Base-by-base conservation (phyloP, 1,140 invertebrate species). In the Drosophila asahinai region DNA sequence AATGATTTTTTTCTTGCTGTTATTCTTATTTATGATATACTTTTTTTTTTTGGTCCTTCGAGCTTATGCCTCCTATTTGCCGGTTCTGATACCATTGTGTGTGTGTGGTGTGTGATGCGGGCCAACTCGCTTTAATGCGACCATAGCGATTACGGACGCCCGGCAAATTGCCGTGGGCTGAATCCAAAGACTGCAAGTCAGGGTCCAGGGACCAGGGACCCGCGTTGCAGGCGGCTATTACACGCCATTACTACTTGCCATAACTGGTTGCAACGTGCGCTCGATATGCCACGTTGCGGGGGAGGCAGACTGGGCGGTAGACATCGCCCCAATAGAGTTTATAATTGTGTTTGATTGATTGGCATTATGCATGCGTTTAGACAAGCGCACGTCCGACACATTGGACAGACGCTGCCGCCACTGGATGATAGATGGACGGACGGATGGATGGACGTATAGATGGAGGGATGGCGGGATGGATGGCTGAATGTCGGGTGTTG, bases 261-360 rank as follows among this genome's bases (percentile, higher is more conserved):
- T 65, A 71, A 55, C 49, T 48, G 42, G 49, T 47, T 71, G 67
- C 47, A 62, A 36, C 60, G 48, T 55, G 60, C 40, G 30, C 47
- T 36, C 54, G 54, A 57, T 57, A 40, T 57, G 54, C 54, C 58
- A 66, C 59, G 30, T 63, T 45, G 40, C 60, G 58, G 33, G 36
- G 36, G 27, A 5, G 58, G 47, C 43, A 25, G 25, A 22, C 19
- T 15, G 33, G 17, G 7, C 12, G 40, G 19, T 27, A 58, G 52
- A 60, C 64, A 67, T 59, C 22, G 71, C 40, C 47, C 49, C 74
- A 77, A 77, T 65, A 68, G 57, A 68, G 75, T 77, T 86, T 86
- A 83, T 86, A 86, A 83, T 86, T 87, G 75, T 77, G 75, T 87
- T 86, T 86, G 83, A 86, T 86, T 87, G 83, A 86, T 86, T 70